These are phyloP conservation scores for Dufourea novaeangliae DNA, from an alignment of 1,140 invertebrate genomes.

Conservation along the genomic window DNA sequence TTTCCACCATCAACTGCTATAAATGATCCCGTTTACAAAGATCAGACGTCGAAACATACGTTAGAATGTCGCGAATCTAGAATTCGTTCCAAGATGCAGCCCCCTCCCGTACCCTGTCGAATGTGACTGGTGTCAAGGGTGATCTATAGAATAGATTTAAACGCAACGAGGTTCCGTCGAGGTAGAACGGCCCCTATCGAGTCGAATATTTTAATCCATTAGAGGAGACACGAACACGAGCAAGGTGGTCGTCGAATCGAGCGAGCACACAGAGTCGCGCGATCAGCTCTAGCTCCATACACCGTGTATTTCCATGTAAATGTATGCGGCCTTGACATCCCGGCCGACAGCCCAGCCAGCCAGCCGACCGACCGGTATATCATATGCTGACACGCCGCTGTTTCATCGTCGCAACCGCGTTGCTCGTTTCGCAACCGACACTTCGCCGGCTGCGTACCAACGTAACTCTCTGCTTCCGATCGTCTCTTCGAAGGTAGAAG, in stretches of 20 bases:
- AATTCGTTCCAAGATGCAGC: too few relatives aligned
- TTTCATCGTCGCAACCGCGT: slow-evolving; percentile 45
- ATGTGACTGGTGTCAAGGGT: too few relatives aligned
- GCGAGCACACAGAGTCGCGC: slow-evolving; percentile 6
- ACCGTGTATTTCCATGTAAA: slow-evolving; percentile 64
- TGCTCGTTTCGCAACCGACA: slow-evolving; percentile 55
- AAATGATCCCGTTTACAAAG: too few relatives aligned
- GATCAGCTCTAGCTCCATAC: slow-evolving; percentile 24
- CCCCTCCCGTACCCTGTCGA: too few relatives aligned
- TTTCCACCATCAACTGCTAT: too few relatives aligned
- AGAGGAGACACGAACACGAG: not conserved
- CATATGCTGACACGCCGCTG: slow-evolving; percentile 42
- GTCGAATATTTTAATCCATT: not conserved
- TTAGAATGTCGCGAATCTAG: too few relatives aligned
- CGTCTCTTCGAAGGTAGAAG: not conserved
- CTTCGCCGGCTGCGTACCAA: not conserved
- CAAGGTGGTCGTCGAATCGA: slow-evolving; percentile 21
- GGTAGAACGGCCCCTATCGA: not conserved
- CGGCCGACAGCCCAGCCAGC: slow-evolving; percentile 36
- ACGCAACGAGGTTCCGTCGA: too few relatives aligned
- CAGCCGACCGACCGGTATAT: slow-evolving; percentile 47
- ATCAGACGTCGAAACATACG: too few relatives aligned
- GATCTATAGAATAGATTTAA: too few relatives aligned
- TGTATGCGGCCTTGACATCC: slow-evolving; percentile 72
- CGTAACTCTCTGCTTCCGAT: slow-evolving; percentile 32